Conservation (phyloP, 2,797 vertebrate genomes). For the Eutrigla gurnardus region DNA sequence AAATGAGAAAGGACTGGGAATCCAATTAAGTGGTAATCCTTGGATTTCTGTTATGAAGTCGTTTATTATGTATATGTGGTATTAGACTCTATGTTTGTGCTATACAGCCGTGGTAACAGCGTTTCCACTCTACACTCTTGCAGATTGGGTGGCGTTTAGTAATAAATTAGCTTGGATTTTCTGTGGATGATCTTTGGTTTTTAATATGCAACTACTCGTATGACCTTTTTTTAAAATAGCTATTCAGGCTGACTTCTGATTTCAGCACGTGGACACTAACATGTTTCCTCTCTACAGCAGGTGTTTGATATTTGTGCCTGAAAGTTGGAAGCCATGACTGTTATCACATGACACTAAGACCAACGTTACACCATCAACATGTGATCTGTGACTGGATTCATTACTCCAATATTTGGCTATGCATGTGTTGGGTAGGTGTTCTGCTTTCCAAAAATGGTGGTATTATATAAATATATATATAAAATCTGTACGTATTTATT, state of each 20-base stretch:
- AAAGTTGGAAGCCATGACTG: too few species aligned
- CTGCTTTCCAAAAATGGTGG: too few species aligned
- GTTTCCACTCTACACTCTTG: background rate
- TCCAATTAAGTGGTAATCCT: constrained; percentile 13
- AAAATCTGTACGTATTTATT: too few species aligned
- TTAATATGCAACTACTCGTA: background rate
- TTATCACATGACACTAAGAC: too few species aligned
- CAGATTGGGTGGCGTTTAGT: background rate
- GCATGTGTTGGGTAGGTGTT: too few species aligned
- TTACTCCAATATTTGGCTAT: too few species aligned
- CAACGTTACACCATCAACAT: too few species aligned
- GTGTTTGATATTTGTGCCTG: background rate
- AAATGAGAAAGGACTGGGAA: background rate
- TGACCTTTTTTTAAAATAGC: too few species aligned
- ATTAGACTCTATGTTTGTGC: background rate
- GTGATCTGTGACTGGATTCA: too few species aligned
- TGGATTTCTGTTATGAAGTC: constrained; percentile 9
- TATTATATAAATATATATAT: too few species aligned
- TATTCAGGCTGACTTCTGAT: too few species aligned
- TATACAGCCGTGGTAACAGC: background rate
- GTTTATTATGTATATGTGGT: constrained; percentile 4
- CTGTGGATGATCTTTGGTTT: background rate
- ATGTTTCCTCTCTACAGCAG: background rate
- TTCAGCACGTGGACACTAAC: background rate
- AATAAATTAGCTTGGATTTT: background rate